Evolutionary conservation across 2,113 vertebrate genomes (phyloP).

Genomic region (Donacobius atricapilla): DNA sequence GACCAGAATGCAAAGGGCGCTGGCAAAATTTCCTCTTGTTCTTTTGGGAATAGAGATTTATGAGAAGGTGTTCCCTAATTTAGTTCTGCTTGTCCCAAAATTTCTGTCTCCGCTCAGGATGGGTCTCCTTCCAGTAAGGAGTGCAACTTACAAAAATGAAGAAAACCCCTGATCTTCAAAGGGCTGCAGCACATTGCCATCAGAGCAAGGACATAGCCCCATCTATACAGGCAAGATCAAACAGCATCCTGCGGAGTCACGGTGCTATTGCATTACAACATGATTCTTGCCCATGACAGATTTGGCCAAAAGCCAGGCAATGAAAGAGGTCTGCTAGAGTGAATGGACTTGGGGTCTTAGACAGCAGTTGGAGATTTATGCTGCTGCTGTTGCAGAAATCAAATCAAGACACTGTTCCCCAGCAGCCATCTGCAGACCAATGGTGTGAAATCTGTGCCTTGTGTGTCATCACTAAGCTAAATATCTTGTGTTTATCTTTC

Average conservation of each 20-base stretch:
- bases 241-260: conserved; percentile 33
- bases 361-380: conserved; percentile 37
- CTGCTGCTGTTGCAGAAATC: conserved; percentile 8
- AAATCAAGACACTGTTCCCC: background rate
- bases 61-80: background rate
- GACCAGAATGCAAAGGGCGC: background rate
- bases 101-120: background rate
- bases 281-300: conserved; percentile 24
- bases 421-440: background rate
- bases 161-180: conserved; percentile 15
- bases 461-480: background rate
- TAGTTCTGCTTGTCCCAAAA: background rate
- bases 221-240: conserved; percentile 52
- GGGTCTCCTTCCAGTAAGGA: background rate
- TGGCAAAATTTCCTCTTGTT: background rate
- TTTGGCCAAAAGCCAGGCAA: conserved; percentile 35
- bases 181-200: background rate
- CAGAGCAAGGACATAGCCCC: background rate
- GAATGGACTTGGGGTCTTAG: background rate
- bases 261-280: conserved; percentile 49
- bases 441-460: background rate
- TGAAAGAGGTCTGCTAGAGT: background rate
- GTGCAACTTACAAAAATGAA: background rate
- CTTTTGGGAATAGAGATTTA: background rate
- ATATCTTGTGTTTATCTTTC: background rate